Percentiles rank a stretch among this genome's conserved stretches.
Conservation (phyloP, 2,797 vertebrate genomes). For the Pseudomugil tenellus region DNA sequence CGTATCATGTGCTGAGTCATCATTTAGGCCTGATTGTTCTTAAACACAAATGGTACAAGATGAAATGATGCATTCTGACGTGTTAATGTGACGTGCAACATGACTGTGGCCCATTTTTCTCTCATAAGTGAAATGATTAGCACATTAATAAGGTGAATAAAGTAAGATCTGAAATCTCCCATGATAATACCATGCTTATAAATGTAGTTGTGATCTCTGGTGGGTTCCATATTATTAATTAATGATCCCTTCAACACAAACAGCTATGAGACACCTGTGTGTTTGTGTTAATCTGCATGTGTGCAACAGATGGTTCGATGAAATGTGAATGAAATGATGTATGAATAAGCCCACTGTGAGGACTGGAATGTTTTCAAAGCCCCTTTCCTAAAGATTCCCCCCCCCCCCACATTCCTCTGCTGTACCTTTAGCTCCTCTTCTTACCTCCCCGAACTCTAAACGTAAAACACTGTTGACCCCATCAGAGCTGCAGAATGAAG, state of each 20-base stretch:
- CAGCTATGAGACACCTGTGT: background rate
- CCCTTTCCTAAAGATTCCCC: slow-evolving; percentile 55
- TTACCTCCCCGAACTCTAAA: slow-evolving; percentile 42
- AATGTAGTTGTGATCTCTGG: no score
- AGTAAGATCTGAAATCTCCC: no score
- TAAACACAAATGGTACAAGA: no score
- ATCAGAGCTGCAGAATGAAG: slow-evolving; percentile 14
- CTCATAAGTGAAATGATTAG: no score
- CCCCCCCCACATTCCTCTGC: slow-evolving; percentile 65
- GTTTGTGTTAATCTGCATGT: background rate
- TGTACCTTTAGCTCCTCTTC: slow-evolving; percentile 37
- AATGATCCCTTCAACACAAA: background rate
- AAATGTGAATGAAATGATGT: slow-evolving; percentile 48
- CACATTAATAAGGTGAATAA: no score
- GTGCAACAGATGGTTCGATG: slow-evolving; percentile 21
- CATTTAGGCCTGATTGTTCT: no score
- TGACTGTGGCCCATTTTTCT: no score
- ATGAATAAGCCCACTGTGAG: slow-evolving; percentile 72
- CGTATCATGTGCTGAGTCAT: no score
- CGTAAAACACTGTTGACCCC: slow-evolving; percentile 32
- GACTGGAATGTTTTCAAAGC: slow-evolving; percentile 70
- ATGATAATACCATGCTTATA: background rate
- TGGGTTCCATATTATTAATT: no score
- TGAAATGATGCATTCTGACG: no score
- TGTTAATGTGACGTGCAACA: no score